Percentiles rank a stretch among this genome's conserved stretches.
Conservation (phyloP, 30 jellyfish, hydroid and myxozoan genomes). For the Pelagia noctiluca region DNA sequence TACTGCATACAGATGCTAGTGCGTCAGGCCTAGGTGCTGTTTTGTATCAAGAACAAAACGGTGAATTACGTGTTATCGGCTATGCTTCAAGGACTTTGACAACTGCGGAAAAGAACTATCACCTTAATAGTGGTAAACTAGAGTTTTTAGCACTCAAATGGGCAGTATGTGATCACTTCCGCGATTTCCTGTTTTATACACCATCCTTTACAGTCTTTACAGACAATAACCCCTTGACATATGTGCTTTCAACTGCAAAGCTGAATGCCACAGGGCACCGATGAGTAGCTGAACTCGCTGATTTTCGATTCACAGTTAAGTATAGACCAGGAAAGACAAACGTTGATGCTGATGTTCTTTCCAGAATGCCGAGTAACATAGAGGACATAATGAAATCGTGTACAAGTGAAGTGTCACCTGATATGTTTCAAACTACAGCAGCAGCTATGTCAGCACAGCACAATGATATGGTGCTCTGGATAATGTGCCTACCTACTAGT, state of each 20-base stretch:
- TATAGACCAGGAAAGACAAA: slow-evolving; percentile 51
- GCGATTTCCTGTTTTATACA: slow-evolving; percentile 41
- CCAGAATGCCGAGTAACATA: slow-evolving; percentile 47
- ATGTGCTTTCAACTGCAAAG: slow-evolving; percentile 58
- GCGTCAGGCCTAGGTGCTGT: slow-evolving; percentile 73
- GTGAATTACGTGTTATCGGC: slow-evolving; percentile 52
- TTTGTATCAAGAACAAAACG: slow-evolving; percentile 60
- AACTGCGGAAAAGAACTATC: slow-evolving; percentile 60
- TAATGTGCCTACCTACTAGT: slow-evolving; percentile 10
- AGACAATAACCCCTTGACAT: slow-evolving; percentile 56
- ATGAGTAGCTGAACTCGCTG: slow-evolving; percentile 57
- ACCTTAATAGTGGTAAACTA: slow-evolving; percentile 48
- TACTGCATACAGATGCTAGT: slow-evolving; percentile 74
- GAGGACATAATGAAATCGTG: slow-evolving; percentile 27
- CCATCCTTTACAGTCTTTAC: slow-evolving; percentile 59
- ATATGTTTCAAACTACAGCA: slow-evolving; percentile 55
- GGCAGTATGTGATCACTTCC: slow-evolving; percentile 58
- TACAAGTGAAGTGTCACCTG: slow-evolving; percentile 26
- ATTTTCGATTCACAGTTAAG: slow-evolving; percentile 34
- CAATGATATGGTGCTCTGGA: slow-evolving; percentile 14
- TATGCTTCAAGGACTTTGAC: slow-evolving; percentile 68
- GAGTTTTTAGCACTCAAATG: slow-evolving; percentile 78
- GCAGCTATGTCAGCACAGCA: slow-evolving; percentile 34
- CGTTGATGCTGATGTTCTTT: slow-evolving; percentile 56
- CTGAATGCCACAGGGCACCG: slow-evolving; percentile 73